These are phyloP conservation scores for Balanococcus diminutus DNA, from an alignment of 2,888 invertebrate species.

Conservation along the genomic window DNA sequence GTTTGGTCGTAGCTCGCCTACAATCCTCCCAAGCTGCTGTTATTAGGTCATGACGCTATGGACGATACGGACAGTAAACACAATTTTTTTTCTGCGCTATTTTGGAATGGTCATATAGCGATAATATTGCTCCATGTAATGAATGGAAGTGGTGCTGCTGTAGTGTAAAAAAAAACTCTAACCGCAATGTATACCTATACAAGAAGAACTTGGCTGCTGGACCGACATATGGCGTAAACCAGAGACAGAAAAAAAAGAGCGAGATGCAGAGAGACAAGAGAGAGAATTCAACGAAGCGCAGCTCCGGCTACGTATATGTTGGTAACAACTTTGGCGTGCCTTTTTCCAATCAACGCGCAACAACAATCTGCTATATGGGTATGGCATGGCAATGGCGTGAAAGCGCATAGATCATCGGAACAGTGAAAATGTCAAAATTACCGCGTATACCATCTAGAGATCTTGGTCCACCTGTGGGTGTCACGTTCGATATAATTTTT, in stretches of 20 bases:
- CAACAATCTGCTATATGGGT: constrained; percentile 19
- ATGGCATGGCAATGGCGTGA: neutral
- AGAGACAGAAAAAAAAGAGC: neutral
- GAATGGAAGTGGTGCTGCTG: constrained; percentile 15
- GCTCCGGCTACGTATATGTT: neutral
- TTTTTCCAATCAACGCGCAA: constrained; percentile 23
- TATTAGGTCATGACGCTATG: neutral
- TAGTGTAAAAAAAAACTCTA: neutral
- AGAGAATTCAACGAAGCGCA: constrained; percentile 30
- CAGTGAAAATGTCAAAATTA: constrained; percentile 23
- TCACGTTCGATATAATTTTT: constrained; percentile 31
- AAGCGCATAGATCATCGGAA: constrained; percentile 33
- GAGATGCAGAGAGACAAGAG: neutral
- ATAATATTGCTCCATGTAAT: neutral
- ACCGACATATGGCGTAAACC: constrained; percentile 10
- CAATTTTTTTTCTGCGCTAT: constrained; percentile 24
- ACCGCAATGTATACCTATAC: neutral
- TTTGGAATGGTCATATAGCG: neutral
- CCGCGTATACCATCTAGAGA: neutral
- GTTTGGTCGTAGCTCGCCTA: neutral
- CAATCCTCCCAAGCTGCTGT: neutral
- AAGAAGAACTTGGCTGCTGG: neutral
- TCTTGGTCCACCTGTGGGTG: constrained; percentile 17
- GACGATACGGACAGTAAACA: neutral
- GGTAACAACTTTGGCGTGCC: constrained; percentile 14